Evolutionary conservation across 2,888 invertebrate genomes (phyloP).

Genomic region (Phortica okadai): DNA sequence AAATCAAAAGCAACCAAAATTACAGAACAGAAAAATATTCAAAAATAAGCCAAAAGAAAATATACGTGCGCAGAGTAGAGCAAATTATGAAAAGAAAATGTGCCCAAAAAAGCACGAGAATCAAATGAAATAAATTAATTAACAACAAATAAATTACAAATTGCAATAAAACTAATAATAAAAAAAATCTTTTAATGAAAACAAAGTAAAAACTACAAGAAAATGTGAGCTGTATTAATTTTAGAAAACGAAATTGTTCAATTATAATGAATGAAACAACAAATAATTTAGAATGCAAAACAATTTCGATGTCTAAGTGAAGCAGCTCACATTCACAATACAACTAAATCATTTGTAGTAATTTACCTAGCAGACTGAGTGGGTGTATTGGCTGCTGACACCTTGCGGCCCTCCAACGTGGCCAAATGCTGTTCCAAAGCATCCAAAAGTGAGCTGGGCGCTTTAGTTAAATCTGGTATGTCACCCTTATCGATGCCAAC

Average conservation of each 20-base stretch:
- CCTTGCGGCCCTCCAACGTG: slow-evolving; percentile 94
- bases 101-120: no score
- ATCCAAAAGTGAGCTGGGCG: slow-evolving; percentile 96
- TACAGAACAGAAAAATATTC: slow-evolving; percentile 30
- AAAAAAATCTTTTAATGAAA: slow-evolving; percentile 13
- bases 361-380: slow-evolving; percentile 88
- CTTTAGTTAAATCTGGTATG: slow-evolving; percentile 98
- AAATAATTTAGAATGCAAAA: neutral
- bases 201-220: slow-evolving; percentile 8
- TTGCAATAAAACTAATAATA: slow-evolving; percentile 35
- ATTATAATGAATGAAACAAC: no score
- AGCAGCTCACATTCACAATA: neutral
- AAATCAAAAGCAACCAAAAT: slow-evolving; percentile 31
- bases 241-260: no score
- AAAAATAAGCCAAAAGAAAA: neutral
- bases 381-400: slow-evolving; percentile 89
- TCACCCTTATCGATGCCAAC: slow-evolving; percentile 99
- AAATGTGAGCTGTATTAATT: no score
- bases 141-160: slow-evolving; percentile 14
- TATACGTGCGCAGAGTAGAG: no score
- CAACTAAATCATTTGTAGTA: neutral
- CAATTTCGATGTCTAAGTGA: slow-evolving; percentile 25
- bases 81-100: no score
- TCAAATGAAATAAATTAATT: no score
- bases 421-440: slow-evolving; percentile 97